Base-by-base conservation (phyloP, 2,888 invertebrate species). In the Monopis laevigella region DNA sequence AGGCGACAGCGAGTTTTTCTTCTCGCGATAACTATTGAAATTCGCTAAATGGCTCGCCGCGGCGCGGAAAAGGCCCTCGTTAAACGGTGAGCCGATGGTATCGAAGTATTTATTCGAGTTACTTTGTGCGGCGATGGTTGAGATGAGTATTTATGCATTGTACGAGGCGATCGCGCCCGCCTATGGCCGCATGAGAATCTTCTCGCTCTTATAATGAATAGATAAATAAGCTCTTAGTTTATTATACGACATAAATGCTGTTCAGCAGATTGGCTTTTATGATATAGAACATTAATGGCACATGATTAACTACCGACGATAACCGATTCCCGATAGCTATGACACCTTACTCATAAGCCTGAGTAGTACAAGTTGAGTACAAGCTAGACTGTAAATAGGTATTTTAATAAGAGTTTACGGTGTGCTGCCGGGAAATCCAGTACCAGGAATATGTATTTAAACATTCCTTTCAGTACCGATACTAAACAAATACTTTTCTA, bases 11-110 rank as follows among this genome's bases (percentile, higher is more conserved):
- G 70, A 73, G 77, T 77, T 77, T 78, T 78, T 80, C 78, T 77
- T 72, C 63, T 58, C 63, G 74, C 67, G 78, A 74, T 80, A 78
- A 77, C 78, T 80, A 78, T 80, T 77, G 78, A 80, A 78, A 78
- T 78, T 78, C 74, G 78, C 78, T 78, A 78, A 80, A 80, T 68
- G 73, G 73, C 68, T 77, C 73, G 66, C 74, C 71, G 71, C 74
- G 70, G 70, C 66, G 73, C 67, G 75, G 78, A 75, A 80, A 78
- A 75, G 77, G 71, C 70, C 65, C 73, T 74, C 70, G 74, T 77
- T 78, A 78, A 78, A 75, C 71, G 71, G 67, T 68, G 68, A 73
- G 65, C 64, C 66, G 75, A 78, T 77, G 64, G 63, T 70, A 73
- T 74, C 69, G 61, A 65, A 62, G 68, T 75, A 75, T 77, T 77